Percentiles rank a stretch among this genome's conserved stretches.
Conservation (phyloP, 1,140 invertebrate genomes). For the Macrocentrus cingulum region DNA sequence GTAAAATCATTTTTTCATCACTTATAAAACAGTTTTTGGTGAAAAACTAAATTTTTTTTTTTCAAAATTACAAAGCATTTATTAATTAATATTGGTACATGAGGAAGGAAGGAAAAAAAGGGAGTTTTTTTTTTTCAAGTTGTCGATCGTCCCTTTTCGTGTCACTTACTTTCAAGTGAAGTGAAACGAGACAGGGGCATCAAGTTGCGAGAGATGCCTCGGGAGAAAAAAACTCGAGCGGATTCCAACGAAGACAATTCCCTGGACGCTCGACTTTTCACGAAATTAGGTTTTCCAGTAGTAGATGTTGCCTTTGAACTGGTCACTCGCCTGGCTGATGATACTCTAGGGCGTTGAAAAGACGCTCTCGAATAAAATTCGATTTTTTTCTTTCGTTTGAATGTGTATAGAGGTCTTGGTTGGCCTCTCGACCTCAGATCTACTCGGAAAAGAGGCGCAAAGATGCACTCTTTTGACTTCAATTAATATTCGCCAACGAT, state of each 20-base stretch:
- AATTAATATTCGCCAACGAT: conserved; percentile 45
- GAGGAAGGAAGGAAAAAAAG: too few species aligned
- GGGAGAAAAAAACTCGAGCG: conserved; percentile 3
- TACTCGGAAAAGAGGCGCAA: too few species aligned
- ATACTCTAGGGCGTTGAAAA: too few species aligned
- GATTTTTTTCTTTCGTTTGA: conserved; percentile 19
- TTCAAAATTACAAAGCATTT: too few species aligned
- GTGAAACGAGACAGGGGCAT: conserved; percentile 3
- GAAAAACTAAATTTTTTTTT: too few species aligned
- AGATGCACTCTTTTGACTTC: too few species aligned
- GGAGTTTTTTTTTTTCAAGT: too few species aligned
- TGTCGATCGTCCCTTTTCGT: conserved; percentile 16
- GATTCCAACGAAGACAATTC: conserved; percentile 24
- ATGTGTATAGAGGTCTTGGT: too few species aligned
- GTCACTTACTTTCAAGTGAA: conserved; percentile 22
- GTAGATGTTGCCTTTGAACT: conserved; percentile 29
- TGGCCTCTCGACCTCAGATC: background rate
- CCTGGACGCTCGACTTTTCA: conserved; percentile 28
- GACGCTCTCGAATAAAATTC: conserved; percentile 25
- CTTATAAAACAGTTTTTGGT: too few species aligned
- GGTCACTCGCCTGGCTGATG: conserved; percentile 6
- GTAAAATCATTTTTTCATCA: too few species aligned
- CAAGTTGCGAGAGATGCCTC: too few species aligned
- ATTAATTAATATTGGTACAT: too few species aligned
- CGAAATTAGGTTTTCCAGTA: conserved; percentile 31